Percentiles rank a stretch among this genome's conserved stretches.
Conservation (phyloP, 2,888 invertebrate genomes). For the Malacosoma neustria region DNA sequence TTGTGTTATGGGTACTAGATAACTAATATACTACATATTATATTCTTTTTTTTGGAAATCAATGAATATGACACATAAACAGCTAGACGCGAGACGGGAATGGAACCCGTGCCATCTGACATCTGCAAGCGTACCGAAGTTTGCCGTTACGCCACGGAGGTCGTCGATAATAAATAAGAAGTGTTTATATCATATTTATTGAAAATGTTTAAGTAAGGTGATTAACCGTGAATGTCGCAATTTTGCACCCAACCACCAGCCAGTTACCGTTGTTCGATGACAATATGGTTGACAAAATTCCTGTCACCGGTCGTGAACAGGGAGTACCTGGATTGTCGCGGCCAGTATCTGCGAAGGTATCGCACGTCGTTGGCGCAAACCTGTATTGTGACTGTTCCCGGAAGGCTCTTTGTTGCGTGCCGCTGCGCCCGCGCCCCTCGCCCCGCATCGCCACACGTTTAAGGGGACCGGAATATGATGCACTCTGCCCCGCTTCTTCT, state of each 20-base stretch:
- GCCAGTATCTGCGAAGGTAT: constrained; percentile 70
- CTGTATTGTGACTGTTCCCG: constrained; percentile 71
- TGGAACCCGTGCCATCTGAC: too few species aligned
- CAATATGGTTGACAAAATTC: constrained; percentile 53
- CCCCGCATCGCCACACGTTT: constrained; percentile 25
- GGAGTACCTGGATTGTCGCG: constrained; percentile 46
- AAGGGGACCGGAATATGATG: constrained; percentile 17
- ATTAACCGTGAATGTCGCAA: not conserved
- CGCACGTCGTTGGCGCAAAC: constrained; percentile 70
- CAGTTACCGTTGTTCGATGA: constrained; percentile 37
- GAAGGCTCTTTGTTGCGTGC: constrained; percentile 68
- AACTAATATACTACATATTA: too few species aligned
- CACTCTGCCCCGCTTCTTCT: constrained; percentile 26
- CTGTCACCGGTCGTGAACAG: constrained; percentile 22
- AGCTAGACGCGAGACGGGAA: too few species aligned
- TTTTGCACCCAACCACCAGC: not conserved
- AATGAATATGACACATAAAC: too few species aligned
- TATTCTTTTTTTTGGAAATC: too few species aligned
- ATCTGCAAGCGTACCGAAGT: too few species aligned
- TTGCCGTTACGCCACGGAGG: too few species aligned
- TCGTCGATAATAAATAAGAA: too few species aligned
- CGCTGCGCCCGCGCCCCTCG: constrained; percentile 36
- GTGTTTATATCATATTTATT: not conserved
- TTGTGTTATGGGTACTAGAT: too few species aligned
- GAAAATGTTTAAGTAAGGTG: not conserved